Evolutionary conservation across 1,140 invertebrate genomes (phyloP).

Genomic region (Pogonus chalceus): DNA sequence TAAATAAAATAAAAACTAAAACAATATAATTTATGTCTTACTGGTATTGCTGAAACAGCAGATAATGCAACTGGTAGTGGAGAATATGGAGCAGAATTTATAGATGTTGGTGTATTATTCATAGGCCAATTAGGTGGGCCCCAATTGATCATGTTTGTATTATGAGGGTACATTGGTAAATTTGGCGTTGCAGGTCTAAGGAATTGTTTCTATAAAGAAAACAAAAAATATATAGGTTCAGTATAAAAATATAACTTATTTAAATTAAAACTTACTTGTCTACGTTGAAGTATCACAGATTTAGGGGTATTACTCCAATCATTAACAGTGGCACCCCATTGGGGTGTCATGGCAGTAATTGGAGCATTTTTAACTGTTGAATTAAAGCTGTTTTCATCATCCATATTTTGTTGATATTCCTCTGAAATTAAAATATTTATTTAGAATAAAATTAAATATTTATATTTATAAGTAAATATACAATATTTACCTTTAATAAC

Average conservation of each 20-base stretch:
- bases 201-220: neutral
- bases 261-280: neutral
- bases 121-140: neutral
- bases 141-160: neutral
- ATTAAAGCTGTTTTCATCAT: neutral
- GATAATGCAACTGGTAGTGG: neutral
- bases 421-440: neutral
- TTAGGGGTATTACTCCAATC: neutral
- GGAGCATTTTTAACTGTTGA: neutral
- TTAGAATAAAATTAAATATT: too few species aligned
- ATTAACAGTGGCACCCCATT: neutral
- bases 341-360: neutral
- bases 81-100: neutral
- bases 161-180: neutral
- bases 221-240: neutral
- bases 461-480: too few species aligned
- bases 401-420: neutral
- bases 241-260: neutral
- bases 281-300: conserved; percentile 2
- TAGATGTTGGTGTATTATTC: neutral
- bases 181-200: neutral
- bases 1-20: conserved; percentile 9
- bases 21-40: neutral
- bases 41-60: neutral
- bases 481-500: conserved; percentile 71